A percentile compares a stretch with the other conserved stretches of the same genome.
Conservation (phyloP, 2,888 invertebrate species). For the Tipula vernalis region DNA sequence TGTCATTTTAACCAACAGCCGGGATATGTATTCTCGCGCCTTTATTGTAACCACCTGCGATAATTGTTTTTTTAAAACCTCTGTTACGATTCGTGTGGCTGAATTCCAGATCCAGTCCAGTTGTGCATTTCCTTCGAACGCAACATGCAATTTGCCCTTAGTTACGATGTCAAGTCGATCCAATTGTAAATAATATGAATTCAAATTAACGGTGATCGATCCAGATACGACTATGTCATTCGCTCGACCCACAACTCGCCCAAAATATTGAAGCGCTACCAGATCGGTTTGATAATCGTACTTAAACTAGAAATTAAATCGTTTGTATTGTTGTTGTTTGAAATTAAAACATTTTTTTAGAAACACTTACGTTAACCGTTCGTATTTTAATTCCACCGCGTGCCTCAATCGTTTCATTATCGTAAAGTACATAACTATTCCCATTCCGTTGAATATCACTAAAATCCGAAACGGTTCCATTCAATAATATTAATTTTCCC, state of each 20-base stretch:
- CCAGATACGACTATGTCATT: background rate
- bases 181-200: background rate
- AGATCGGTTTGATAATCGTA: background rate
- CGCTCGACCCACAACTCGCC: background rate
- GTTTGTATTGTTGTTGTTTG: background rate
- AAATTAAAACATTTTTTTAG: background rate
- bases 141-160: background rate
- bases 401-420: background rate
- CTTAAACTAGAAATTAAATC: background rate
- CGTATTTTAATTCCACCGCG: background rate
- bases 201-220: background rate
- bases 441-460: background rate
- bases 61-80: background rate
- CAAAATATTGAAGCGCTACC: background rate
- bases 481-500: background rate
- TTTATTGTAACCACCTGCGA: background rate
- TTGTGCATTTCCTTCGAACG: background rate
- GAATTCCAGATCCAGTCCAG: background rate
- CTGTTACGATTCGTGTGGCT: background rate
- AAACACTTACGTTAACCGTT: background rate
- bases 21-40: background rate
- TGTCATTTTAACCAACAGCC: background rate
- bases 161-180: background rate
- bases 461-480: background rate
- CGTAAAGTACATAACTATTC: background rate